phyloP scores from a whole-genome alignment of 64 coral and sea anemone genomes.

The Dendronephthya gigantea region DNA sequence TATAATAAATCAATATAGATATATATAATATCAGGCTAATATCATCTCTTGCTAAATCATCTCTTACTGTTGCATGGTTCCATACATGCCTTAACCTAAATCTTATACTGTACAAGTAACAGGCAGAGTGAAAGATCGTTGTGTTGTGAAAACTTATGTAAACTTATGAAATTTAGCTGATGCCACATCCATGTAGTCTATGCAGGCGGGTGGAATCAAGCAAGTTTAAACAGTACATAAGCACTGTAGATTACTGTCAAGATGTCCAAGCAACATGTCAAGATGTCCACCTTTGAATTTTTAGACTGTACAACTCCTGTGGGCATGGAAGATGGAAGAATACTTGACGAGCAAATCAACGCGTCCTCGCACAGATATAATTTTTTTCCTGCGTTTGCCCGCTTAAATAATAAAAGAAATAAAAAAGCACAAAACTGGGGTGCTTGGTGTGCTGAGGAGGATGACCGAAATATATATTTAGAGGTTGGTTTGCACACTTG shows the following conservation, averaged over 20 bases:
- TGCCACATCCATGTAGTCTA: too few relatives aligned
- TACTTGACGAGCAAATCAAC: not conserved
- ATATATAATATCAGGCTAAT: too few relatives aligned
- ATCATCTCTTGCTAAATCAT: too few relatives aligned
- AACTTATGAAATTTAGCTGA: too few relatives aligned
- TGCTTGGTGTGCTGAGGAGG: conserved; percentile 46
- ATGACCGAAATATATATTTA: conserved; percentile 42
- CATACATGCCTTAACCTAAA: too few relatives aligned
- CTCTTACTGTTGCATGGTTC: too few relatives aligned
- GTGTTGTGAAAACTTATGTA: too few relatives aligned
- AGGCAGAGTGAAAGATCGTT: too few relatives aligned
- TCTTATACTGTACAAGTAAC: too few relatives aligned
- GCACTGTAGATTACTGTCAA: not conserved
- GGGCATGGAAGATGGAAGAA: not conserved
- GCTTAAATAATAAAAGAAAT: not conserved
- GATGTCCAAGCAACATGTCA: not conserved
- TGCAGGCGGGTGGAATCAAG: too few relatives aligned
- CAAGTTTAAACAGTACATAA: not conserved
- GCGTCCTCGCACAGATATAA: not conserved
- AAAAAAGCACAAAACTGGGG: not conserved
- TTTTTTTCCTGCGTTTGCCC: not conserved
- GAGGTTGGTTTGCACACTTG: conserved; percentile 27
- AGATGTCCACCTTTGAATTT: not conserved
- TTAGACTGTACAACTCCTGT: not conserved
- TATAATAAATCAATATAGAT: too few relatives aligned